A percentile compares a stretch with the other conserved stretches of the same genome.
Evolutionary conservation across 2,797 vertebrate species (phyloP).

Genomic region (Micropoecilia bifurca): DNA sequence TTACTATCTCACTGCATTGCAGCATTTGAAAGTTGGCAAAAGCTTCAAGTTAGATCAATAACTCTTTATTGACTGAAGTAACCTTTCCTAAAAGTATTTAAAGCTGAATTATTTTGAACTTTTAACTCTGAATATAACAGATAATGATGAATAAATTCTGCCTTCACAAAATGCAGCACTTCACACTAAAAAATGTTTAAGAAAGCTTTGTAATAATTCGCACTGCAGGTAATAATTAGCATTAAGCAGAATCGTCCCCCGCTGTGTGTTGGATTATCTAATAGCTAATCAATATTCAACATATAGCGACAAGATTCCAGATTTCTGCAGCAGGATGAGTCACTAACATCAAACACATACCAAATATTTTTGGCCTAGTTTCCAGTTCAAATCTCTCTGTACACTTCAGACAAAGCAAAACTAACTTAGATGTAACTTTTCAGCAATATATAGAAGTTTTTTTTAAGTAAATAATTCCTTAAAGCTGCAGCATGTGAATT

Average conservation of each 20-base stretch:
- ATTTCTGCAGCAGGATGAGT: slow-evolving; percentile 6
- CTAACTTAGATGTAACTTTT: too few species aligned
- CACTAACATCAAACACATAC: slow-evolving; percentile 7
- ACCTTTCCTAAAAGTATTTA: slow-evolving; percentile 29
- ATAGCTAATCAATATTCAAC: not conserved
- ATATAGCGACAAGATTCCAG: not conserved
- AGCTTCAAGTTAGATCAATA: slow-evolving; percentile 48
- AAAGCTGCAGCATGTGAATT: too few species aligned
- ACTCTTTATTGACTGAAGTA: slow-evolving; percentile 11
- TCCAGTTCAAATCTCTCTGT: too few species aligned
- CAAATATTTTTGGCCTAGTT: too few species aligned
- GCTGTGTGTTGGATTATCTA: not conserved
- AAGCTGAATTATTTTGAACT: not conserved
- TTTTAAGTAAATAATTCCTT: too few species aligned
- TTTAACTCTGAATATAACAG: not conserved
- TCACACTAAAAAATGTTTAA: not conserved
- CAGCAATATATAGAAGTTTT: too few species aligned
- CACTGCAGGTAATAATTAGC: slow-evolving; percentile 56
- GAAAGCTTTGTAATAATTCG: slow-evolving; percentile 52
- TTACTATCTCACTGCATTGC: slow-evolving; percentile 81
- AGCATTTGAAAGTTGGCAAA: slow-evolving; percentile 60
- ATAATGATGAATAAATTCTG: not conserved
- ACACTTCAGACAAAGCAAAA: too few species aligned
- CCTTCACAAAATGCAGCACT: slow-evolving; percentile 7
- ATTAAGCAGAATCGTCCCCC: not conserved